Conservation (phyloP, 2,888 invertebrate species). For the Drosophila merina region DNA sequence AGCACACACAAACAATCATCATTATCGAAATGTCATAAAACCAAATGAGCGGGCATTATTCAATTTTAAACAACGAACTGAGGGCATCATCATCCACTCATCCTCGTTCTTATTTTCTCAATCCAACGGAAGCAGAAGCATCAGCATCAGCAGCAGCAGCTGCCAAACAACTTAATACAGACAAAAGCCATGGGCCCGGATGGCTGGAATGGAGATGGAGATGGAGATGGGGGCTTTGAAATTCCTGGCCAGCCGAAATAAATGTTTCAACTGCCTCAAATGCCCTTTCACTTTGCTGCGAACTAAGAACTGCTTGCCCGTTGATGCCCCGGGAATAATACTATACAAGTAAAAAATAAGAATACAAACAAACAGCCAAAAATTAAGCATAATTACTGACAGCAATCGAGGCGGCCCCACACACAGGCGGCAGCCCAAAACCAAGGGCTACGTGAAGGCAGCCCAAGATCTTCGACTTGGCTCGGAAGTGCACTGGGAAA, state of each 20-base stretch:
- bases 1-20: constrained; percentile 68
- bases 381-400: constrained; percentile 81
- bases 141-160: constrained; percentile 71
- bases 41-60: constrained; percentile 77
- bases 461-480: constrained; percentile 23
- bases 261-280: constrained; percentile 73
- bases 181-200: constrained; percentile 43
- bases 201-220: constrained; percentile 15
- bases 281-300: constrained; percentile 62
- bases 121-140: constrained; percentile 42
- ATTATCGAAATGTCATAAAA: constrained; percentile 81
- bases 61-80: constrained; percentile 73
- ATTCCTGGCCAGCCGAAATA: constrained; percentile 65
- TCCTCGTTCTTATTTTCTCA: constrained; percentile 17
- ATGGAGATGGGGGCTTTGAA: constrained; percentile 5
- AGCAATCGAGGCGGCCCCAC: constrained; percentile 76
- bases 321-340: constrained; percentile 23
- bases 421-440: constrained; percentile 52
- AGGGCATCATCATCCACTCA: constrained; percentile 21
- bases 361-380: constrained; percentile 45
- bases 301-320: neutral
- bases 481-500: constrained; percentile 12
- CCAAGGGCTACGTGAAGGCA: constrained; percentile 69
- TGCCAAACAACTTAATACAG: constrained; percentile 77
- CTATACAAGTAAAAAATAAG: constrained; percentile 27